These are phyloP conservation scores for Endomychus coccineus DNA, from an alignment of 2,888 invertebrate species.

Conservation along the genomic window DNA sequence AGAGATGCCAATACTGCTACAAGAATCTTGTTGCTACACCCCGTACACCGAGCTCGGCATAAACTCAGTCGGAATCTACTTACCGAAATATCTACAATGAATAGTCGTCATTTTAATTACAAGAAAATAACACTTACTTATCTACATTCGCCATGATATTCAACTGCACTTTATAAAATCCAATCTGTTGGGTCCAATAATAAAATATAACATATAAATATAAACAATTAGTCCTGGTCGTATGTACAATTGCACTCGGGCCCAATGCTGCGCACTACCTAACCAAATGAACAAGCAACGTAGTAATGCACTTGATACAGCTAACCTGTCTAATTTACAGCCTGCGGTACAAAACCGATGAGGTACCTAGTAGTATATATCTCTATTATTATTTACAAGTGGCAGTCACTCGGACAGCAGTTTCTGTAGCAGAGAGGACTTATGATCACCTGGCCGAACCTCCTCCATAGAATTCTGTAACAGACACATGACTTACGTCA, in stretches of 20 bases:
- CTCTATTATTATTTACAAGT: constrained; percentile 43
- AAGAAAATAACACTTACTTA: too few species aligned
- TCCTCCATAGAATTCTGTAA: constrained; percentile 69
- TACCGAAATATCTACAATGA: too few species aligned
- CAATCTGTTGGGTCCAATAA: too few species aligned
- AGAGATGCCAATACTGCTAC: too few species aligned
- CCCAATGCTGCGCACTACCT: constrained; percentile 38
- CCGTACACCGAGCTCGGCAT: too few species aligned
- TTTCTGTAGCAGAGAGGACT: constrained; percentile 76
- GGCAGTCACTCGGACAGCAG: constrained; percentile 70
- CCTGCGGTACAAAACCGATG: constrained; percentile 44
- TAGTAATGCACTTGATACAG: constrained; percentile 46
- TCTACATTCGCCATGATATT: too few species aligned
- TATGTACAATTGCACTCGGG: constrained; percentile 45
- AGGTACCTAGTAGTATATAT: constrained; percentile 47
- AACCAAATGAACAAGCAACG: constrained; percentile 41
- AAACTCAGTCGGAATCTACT: too few species aligned
- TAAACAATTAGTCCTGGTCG: constrained; percentile 15
- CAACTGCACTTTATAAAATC: too few species aligned
- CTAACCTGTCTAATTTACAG: constrained; percentile 47
- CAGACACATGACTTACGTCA: constrained; percentile 9
- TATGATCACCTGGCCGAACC: constrained; percentile 68
- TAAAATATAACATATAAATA: constrained; percentile 41
- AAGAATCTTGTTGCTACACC: too few species aligned
- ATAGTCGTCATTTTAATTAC: too few species aligned